Evolutionary conservation across 2,888 invertebrate genomes (phyloP).

Genomic region (Perizoma flavofasciatum): DNA sequence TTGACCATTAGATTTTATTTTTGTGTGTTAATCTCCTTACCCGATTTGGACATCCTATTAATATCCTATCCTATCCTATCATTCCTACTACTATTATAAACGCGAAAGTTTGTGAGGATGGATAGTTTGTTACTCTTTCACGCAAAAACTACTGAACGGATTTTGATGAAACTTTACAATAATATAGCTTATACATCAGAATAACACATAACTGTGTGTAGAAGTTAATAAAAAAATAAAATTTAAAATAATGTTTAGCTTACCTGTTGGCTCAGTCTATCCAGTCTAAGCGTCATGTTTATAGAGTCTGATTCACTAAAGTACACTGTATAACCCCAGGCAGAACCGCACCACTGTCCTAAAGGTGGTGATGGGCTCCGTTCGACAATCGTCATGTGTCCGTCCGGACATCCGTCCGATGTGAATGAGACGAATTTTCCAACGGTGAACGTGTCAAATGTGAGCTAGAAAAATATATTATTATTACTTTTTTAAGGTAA

Average conservation of each 20-base stretch:
- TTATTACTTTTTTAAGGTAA: too few relatives aligned
- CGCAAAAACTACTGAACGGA: too few relatives aligned
- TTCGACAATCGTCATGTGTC: constrained; percentile 91
- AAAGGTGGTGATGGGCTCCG: constrained; percentile 87
- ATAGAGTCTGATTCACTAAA: constrained; percentile 92
- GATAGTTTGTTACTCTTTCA: too few relatives aligned
- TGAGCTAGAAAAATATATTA: constrained; percentile 85
- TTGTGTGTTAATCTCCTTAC: too few relatives aligned
- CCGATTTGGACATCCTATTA: too few relatives aligned
- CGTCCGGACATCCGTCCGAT: constrained; percentile 90
- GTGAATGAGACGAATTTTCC: constrained; percentile 92
- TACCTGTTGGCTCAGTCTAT: constrained; percentile 89
- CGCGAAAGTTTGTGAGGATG: too few relatives aligned
- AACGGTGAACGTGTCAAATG: constrained; percentile 92
- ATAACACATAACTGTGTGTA: too few relatives aligned
- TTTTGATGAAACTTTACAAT: too few relatives aligned
- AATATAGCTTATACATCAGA: too few relatives aligned
- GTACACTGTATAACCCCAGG: constrained; percentile 93
- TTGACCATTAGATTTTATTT: too few relatives aligned
- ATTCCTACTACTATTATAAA: too few relatives aligned
- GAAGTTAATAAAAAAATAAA: not conserved
- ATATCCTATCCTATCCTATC: too few relatives aligned
- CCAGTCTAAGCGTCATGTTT: constrained; percentile 88
- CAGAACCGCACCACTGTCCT: constrained; percentile 93
- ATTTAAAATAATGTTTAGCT: constrained; percentile 31